phyloP scores from a whole-genome alignment of 2,888 invertebrate species.

The Melanophora roralis region DNA sequence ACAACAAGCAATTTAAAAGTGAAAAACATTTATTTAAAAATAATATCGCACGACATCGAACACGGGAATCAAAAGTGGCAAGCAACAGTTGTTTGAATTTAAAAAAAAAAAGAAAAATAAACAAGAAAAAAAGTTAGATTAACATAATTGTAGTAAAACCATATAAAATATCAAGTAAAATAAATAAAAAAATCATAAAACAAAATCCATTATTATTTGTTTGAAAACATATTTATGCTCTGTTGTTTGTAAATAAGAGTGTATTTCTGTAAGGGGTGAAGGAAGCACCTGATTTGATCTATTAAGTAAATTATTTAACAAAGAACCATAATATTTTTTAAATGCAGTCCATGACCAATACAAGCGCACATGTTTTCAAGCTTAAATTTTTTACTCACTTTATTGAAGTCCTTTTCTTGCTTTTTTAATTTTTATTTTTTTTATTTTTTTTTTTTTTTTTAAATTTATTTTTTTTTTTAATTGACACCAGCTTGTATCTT shows the following conservation, averaged over 20 bases:
- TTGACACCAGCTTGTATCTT: neutral
- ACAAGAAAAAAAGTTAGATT: no score
- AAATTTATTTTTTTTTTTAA: neutral
- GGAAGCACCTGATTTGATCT: neutral
- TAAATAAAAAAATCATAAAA: neutral
- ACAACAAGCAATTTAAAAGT: conserved; percentile 15
- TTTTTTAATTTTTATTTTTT: neutral
- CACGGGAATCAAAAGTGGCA: neutral
- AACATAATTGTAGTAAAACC: no score
- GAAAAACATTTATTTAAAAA: conserved; percentile 11
- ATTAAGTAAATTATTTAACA: conserved; percentile 16
- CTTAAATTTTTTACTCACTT: no score
- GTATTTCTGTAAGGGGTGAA: no score
- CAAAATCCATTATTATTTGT: neutral
- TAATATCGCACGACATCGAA: neutral
- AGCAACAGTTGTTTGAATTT: conserved; percentile 3
- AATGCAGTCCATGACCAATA: neutral
- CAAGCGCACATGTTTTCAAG: no score
- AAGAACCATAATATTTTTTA: neutral
- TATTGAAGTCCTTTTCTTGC: no score
- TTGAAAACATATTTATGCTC: conserved; percentile 4
- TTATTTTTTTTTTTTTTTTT: neutral
- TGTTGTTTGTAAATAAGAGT: neutral
- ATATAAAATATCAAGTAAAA: conserved; percentile 21
- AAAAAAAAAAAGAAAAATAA: neutral